Base-by-base conservation (phyloP, 1,140 invertebrate species). In the Megathymus violae region DNA sequence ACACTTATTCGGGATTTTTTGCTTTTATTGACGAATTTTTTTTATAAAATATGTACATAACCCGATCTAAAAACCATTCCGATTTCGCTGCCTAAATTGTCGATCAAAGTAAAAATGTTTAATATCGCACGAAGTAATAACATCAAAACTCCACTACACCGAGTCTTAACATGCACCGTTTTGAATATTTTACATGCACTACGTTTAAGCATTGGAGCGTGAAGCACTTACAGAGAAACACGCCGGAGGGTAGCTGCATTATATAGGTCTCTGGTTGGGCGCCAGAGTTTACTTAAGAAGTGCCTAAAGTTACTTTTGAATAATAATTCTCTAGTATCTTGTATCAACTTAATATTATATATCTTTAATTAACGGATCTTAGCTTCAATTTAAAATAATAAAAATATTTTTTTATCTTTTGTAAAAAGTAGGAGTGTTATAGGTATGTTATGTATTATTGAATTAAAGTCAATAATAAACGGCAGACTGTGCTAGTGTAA, bases 151-250 rank as follows among this genome's bases (percentile, higher is more conserved):
- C 60, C 62, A 66, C 34, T 59, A 41, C 47, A 36, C 58, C 44
- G 54, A 64, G 64, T 44, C 56, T 59, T 58, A 58, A 31, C 31
- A 44, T 52, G 61, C 52, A 50, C 51, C 60, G 61, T 66, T 65
- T 71, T 60, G 40, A 68, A 73, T 70, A 70, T 73, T 76, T 70
- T 62, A 62, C 65, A 73, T 70, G 70, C 52, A 62, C 44, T 65
- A 48, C 65, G 66, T 61, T 63, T 66, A 69, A 62, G 52, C 63
- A 47, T 36, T 43, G 46, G 65, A 66, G 56, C 46, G 51, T 76
- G 67, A 73, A 65, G 67, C 62, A 68, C 68, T 76, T 73, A 72
- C 63, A 44, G 15, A 50, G 38, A 44, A 62, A 60, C 62, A 41
- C 64, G 62, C 65, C 40, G 47, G 40, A 58, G 58, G 44, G 60